These are phyloP conservation scores for Drosophila buzzatii DNA, from an alignment of 2,888 invertebrate genomes.

Conservation along the genomic window DNA sequence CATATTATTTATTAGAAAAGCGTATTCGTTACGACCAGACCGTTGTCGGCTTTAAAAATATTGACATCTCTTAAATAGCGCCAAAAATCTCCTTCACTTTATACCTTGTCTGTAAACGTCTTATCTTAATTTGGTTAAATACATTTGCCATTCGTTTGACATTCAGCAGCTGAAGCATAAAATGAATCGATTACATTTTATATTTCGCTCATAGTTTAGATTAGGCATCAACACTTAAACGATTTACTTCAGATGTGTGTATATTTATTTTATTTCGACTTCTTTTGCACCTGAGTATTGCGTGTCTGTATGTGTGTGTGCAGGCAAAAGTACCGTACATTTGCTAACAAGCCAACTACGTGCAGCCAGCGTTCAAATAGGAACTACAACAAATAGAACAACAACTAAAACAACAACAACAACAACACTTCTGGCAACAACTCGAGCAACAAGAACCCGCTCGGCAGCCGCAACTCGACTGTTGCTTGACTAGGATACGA, in stretches of 20 bases:
- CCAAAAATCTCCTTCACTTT: not conserved
- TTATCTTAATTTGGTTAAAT: not conserved
- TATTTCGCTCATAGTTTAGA: slow-evolving; percentile 28
- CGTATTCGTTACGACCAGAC: no score
- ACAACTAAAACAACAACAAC: slow-evolving; percentile 22
- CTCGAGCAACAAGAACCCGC: slow-evolving; percentile 39
- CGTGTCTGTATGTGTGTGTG: slow-evolving; percentile 22
- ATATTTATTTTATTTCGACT: slow-evolving; percentile 3
- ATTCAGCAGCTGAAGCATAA: slow-evolving; percentile 3
- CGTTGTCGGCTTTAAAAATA: not conserved
- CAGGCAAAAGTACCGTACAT: slow-evolving; percentile 68
- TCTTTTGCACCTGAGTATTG: not conserved
- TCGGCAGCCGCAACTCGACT: slow-evolving; percentile 48
- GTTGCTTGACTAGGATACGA: slow-evolving; percentile 44
- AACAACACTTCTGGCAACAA: slow-evolving; percentile 17
- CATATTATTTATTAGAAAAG: no score
- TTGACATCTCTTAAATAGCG: not conserved
- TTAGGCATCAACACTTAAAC: slow-evolving; percentile 46
- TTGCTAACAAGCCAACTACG: slow-evolving; percentile 79
- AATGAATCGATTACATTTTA: slow-evolving; percentile 13
- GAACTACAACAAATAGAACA: slow-evolving; percentile 50
- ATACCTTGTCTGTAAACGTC: not conserved
- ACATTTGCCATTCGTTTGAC: not conserved
- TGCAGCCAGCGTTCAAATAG: slow-evolving; percentile 71
- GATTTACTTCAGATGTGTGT: slow-evolving; percentile 39